Percentiles rank a stretch among this genome's conserved stretches.
These are phyloP conservation scores for Orthonyx spaldingii DNA, from an alignment of 2,113 vertebrate species.

Conservation along the genomic window DNA sequence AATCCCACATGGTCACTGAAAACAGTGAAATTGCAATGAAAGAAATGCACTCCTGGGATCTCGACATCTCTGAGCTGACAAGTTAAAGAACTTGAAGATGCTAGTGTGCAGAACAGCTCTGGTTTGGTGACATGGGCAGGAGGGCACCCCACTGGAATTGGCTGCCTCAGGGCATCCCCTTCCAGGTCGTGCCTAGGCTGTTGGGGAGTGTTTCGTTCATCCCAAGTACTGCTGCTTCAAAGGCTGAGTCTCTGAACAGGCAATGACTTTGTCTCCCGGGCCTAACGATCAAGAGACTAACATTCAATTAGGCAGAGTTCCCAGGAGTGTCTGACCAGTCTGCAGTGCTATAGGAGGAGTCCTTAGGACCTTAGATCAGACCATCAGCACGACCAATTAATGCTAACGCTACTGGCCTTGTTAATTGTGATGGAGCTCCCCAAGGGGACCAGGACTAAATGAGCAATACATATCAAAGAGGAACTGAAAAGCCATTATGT, in stretches of 20 bases:
- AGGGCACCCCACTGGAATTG: not conserved
- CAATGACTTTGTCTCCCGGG: not conserved
- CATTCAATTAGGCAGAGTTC: slow-evolving; percentile 24
- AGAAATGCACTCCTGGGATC: not conserved
- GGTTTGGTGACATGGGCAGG: not conserved
- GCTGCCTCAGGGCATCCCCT: rapidly evolving
- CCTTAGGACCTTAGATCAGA: slow-evolving; percentile 34
- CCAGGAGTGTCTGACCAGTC: slow-evolving; percentile 4
- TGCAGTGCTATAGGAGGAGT: not conserved
- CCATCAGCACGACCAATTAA: slow-evolving; percentile 24
- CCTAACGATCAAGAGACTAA: not conserved
- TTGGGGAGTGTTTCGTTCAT: rapidly evolving
- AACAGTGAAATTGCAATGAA: not conserved
- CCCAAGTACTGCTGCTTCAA: not conserved
- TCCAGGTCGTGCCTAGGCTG: not conserved
- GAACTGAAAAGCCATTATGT: slow-evolving; percentile 18
- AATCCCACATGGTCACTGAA: not conserved
- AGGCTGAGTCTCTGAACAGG: not conserved
- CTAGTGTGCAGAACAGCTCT: not conserved
- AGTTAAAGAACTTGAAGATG: not conserved
- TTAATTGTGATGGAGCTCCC: slow-evolving; percentile 22
- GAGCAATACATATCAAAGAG: slow-evolving; percentile 36
- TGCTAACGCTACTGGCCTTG: not conserved
- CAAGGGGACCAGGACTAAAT: slow-evolving; percentile 19
- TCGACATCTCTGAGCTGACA: not conserved